Evolutionary conservation across 2,113 vertebrate species (phyloP), one percentile per base, ranked within the genome.

Genomic region (Rutilus rutilus): DNA sequence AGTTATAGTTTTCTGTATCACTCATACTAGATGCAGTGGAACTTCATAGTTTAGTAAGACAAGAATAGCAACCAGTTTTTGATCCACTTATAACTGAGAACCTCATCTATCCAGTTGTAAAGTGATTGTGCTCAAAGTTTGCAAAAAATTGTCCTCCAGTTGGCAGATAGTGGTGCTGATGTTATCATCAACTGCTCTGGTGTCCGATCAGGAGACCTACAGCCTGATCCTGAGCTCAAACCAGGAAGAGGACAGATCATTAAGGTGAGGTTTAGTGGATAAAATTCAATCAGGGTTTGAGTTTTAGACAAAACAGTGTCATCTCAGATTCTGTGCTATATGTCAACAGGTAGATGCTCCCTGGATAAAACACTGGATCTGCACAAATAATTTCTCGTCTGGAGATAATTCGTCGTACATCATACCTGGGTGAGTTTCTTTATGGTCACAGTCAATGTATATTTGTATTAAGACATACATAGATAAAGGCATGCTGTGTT

Each of bases 281-380:
- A 8, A n/a, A 23, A 52, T n/a, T 45, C 54, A 25, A n/a, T 30
- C 36, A 84, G 10, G 39, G 17, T 57, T 2, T 39, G 0, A 6
- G 36, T 83, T 69, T 33, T 8, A 85, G 39, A 42, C 23, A 54
- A 7, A 4, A 30, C 33, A 17, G 10, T 5, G 39, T 15, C 27
- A 33, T 27, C 71, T 47, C 87, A 62, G 84, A 14, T 76, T 86
- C 73, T 0, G 30, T 21, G 64, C 64, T 36, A 3, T 0, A 5
- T 91, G 27, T 84, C 15, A 90, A 92, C 65, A 99, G 98, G 97
- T 99, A 5, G 91, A 95, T 14, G 98, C 98, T 21, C 98, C 98
- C 0, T 99, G 98, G 98, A 79, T 99, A 77, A 99, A 99, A 86
- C 97, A 99, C 82, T 99, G 98, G 92, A 90, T 98, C 88, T 0